Base-by-base conservation (phyloP, 2,113 vertebrate species). In the Thamnaconus septentrionalis region DNA sequence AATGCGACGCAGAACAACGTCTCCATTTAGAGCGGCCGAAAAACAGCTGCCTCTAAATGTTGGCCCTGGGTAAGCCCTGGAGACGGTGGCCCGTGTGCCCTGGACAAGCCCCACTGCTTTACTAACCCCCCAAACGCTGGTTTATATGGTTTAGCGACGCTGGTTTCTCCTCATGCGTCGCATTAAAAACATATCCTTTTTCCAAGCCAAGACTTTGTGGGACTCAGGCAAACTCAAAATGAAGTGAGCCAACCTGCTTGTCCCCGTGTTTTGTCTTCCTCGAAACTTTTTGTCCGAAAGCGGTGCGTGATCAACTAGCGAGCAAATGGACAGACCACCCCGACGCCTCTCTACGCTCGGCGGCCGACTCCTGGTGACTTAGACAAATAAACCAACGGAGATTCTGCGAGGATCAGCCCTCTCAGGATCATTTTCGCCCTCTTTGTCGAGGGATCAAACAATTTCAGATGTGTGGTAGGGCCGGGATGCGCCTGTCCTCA, bases 1-100 rank as follows among this genome's bases (percentile, higher is more conserved):
- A 73, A 45, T n/a, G 10, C 41, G 18, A 41, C 61, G 64, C 66
- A 78, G 66, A 66, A 90, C 90, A 91, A 86, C 79, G 76, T 88
- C 83, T 89, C 84, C 79, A 87, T 91, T 89, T 90, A 90, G 81
- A 59, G 46, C 61, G 56, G 80, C 56, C 69, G 42, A 78, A 76
- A 86, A 87, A 85, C 90, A 91, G 89, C 87, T 91, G 90, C 79
- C 75, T 81, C 73, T 70, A 76, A 85, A 80, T 82, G 83, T 79
- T 82, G 60, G 81, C 81, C 56, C 64, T 46, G 66, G 59, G 67
- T 63, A 82, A 81, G 58, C 72, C 78, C 73, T 48, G 47, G 80
- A 68, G 85, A 81, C 56, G 7, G 55, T 73, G 55, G 64, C 77
- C 66, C 52, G 31, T 44, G 52, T 55, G 61, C 54, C 0, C 68